Evolutionary conservation across 1,140 invertebrate genomes (phyloP), one percentile per base, ranked within the genome.

Genomic region (Uloborus diversus): DNA sequence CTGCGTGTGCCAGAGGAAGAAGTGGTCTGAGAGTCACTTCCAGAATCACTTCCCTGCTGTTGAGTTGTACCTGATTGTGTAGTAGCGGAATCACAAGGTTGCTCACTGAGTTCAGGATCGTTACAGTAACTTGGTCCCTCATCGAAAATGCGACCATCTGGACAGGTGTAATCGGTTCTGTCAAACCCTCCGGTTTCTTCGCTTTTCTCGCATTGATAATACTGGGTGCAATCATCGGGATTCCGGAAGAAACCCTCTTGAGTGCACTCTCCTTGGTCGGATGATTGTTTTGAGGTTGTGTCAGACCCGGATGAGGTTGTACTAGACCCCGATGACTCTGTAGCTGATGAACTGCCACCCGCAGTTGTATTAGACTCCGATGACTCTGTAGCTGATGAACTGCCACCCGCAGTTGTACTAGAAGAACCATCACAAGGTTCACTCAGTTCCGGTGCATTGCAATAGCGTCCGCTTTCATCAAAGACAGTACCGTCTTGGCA

Each of bases 401-500:
- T 42, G 17, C 9, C 17, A 42, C 9, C 17, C 17, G 37, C 53
- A 23, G 73, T 65, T 1, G 30, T 23, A n/a, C 49, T 20, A 13
- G 47, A n/a, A 9, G 73, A 14, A 20, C 30, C 49, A 28, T 78
- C 32, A 20, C 73, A 78, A 7, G 73, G 49, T 11, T 53, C 30
- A 28, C 47, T 47, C 7, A 79, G 30, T 69, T 79, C 76, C 23
- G 64, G 64, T 1, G 76, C 76, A 64, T 84, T 84, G 42, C 84
- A 84, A 7, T 73, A 75, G 11, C 69, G 59, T 3, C 86, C 42
- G 42, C 78, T 49, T 49, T 87, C 85, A 66, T 88, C 87, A 70
- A 86, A 87, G 20, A 86, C 84, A 0, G 86, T 85, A 5, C 86
- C 86, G 25, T 69, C 37, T 23, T 47, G 47, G 86, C 94, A 94